A percentile compares a stretch with the other conserved stretches of the same genome.
Conservation (phyloP, 2,888 invertebrate species). For the Chirona hameri region DNA sequence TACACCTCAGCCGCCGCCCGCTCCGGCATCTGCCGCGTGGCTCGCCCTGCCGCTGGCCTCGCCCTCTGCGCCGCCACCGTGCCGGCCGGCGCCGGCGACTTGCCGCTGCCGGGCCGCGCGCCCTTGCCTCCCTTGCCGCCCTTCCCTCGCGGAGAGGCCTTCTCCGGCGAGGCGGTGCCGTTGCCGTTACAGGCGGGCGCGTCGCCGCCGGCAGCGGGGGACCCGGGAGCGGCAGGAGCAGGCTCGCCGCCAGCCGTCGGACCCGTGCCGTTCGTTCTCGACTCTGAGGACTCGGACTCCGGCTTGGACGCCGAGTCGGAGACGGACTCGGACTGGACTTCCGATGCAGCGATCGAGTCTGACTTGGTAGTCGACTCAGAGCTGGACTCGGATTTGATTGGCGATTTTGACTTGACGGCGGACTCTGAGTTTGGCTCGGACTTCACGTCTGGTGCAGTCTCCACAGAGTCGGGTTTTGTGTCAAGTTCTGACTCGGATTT, state of each 20-base stretch:
- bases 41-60: background rate
- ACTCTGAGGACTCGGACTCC: too few relatives aligned
- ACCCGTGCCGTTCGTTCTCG: constrained; percentile 33
- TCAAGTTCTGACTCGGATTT: background rate
- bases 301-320: background rate
- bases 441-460: background rate
- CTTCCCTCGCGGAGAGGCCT: background rate
- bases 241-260: background rate
- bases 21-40: background rate
- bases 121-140: constrained; percentile 22
- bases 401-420: background rate
- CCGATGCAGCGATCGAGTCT: background rate
- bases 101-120: constrained; percentile 26
- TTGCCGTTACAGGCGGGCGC: constrained; percentile 10
- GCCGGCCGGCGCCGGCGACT: background rate
- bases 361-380: background rate
- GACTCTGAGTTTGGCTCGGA: background rate
- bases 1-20: constrained; percentile 35
- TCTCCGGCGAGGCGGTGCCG: background rate
- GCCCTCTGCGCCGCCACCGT: background rate
- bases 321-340: background rate
- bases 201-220: background rate
- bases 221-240: background rate
- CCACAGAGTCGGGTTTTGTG: background rate
- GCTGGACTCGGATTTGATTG: background rate